A percentile compares a stretch with the other conserved stretches of the same genome.
These are phyloP conservation scores for Lottia gigantea DNA, from an alignment of 2,888 invertebrate species.

Conservation along the genomic window DNA sequence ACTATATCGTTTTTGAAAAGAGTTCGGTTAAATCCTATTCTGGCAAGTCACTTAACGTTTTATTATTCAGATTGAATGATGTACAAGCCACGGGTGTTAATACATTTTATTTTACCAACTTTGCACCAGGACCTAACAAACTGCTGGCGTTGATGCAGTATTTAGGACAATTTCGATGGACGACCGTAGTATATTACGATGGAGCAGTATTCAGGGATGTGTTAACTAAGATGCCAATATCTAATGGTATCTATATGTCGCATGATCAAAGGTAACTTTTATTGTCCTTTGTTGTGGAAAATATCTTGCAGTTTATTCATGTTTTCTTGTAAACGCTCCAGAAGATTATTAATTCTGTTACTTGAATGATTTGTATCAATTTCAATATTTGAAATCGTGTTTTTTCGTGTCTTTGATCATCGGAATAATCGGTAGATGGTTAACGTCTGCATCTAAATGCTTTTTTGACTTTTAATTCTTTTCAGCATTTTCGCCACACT, in stretches of 20 bases:
- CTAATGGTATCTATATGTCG: conserved; percentile 30
- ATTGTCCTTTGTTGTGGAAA: no score
- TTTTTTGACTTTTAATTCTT: no score
- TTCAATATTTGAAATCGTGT: no score
- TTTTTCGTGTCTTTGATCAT: no score
- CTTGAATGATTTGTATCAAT: no score
- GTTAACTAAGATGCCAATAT: conserved; percentile 5
- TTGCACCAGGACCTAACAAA: neutral
- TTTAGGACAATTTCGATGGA: conserved; percentile 9
- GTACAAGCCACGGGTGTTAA: conserved; percentile 33
- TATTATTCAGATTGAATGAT: conserved; percentile 28
- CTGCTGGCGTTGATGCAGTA: conserved; percentile 4
- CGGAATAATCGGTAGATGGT: no score
- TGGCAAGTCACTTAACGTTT: conserved; percentile 17
- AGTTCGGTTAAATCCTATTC: neutral
- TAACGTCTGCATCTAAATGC: no score
- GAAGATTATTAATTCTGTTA: no score
- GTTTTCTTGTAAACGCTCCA: no score
- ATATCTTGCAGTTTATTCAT: no score
- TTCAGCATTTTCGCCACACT: no score
- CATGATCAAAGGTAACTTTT: conserved; percentile 16
- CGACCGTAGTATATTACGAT: conserved; percentile 24
- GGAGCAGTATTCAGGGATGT: conserved; percentile 20
- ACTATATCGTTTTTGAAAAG: no score
- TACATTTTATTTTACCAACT: conserved; percentile 35